These are phyloP conservation scores for Molossus molossus DNA, from an alignment of 2,797 vertebrate species.

Conservation along the genomic window DNA sequence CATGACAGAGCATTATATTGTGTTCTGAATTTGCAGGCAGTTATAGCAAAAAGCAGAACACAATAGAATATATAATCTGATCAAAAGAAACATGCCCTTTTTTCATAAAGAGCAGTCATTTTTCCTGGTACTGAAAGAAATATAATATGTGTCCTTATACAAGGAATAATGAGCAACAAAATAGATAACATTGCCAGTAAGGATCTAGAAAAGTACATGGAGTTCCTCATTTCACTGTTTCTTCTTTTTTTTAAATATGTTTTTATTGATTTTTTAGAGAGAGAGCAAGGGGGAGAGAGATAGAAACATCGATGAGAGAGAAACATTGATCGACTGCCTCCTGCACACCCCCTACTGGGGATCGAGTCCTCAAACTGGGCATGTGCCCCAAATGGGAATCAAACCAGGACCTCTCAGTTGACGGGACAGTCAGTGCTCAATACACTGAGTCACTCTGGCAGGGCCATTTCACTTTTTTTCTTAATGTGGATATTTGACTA, in stretches of 20 bases:
- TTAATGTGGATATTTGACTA: constrained; percentile 53
- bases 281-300: too few relatives aligned
- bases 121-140: constrained; percentile 59
- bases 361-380: too few relatives aligned
- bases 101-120: background rate
- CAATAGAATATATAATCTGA: constrained; percentile 45
- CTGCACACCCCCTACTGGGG: too few relatives aligned
- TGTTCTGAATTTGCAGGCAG: constrained; percentile 64
- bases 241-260: background rate
- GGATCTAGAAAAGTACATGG: constrained; percentile 21
- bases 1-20: constrained; percentile 37
- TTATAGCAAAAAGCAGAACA: constrained; percentile 57
- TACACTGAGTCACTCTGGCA: too few relatives aligned
- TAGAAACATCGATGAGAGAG: too few relatives aligned
- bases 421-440: too few relatives aligned
- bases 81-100: constrained; percentile 28
- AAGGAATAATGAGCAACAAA: constrained; percentile 46
- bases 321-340: too few relatives aligned
- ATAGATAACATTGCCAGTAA: constrained; percentile 64
- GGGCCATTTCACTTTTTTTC: constrained; percentile 13
- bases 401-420: too few relatives aligned
- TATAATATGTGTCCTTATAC: constrained; percentile 50
- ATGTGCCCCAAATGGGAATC: too few relatives aligned
- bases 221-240: constrained; percentile 57
- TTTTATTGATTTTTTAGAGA: too few relatives aligned